Conservation (phyloP, 1,140 invertebrate genomes). For the Macrobrachium rosenbergii region DNA sequence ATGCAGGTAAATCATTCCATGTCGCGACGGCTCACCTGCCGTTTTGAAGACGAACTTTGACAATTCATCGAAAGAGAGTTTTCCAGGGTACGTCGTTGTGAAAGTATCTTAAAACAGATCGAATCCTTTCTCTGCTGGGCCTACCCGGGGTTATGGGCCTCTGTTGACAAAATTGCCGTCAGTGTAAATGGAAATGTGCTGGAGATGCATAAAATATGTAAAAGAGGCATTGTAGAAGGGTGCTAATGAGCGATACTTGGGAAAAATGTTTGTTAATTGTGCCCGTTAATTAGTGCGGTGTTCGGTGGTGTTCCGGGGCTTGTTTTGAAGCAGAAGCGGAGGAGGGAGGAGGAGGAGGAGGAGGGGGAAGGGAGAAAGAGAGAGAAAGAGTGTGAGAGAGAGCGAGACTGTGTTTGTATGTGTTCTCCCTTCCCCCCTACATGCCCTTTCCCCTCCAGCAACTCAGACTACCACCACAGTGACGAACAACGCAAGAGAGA, state of each 20-base stretch:
- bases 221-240: constrained; percentile 54
- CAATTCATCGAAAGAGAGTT: too few species aligned
- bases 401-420: neutral
- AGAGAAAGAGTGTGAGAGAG: too few species aligned
- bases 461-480: neutral
- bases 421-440: neutral
- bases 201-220: constrained; percentile 64
- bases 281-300: constrained; percentile 52
- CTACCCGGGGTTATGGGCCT: constrained; percentile 35
- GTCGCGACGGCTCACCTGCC: too few species aligned
- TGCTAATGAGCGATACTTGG: constrained; percentile 59
- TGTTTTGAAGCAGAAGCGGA: neutral
- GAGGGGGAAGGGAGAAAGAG: neutral
- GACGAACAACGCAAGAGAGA: neutral
- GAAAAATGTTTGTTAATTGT: constrained; percentile 63
- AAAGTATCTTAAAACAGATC: neutral
- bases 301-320: neutral
- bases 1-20: too few species aligned
- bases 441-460: neutral
- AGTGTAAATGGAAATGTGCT: constrained; percentile 64
- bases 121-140: constrained; percentile 6
- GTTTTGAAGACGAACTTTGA: too few species aligned
- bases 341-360: neutral
- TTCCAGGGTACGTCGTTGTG: too few species aligned
- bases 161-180: constrained; percentile 63